Base-by-base conservation (phyloP, 2,888 invertebrate species). In the Acleris sparsana region DNA sequence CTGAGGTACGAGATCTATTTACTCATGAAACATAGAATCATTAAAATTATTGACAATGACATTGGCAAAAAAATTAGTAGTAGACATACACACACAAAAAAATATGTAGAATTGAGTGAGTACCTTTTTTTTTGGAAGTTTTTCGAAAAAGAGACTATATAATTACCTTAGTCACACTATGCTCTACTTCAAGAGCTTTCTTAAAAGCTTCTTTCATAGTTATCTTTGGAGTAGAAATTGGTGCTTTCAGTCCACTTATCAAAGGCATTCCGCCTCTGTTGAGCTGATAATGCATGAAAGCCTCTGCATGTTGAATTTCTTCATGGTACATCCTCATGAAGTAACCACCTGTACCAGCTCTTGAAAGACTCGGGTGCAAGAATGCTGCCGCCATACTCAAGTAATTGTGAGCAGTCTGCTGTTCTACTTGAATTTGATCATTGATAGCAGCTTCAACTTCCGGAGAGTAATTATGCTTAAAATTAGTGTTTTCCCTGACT, bases 251-350 rank as follows among this genome's bases (percentile, higher is more conserved):
- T 25, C 72, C 74, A 60, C 65, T 69, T 59, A 83, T 71, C 4
- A 71, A 48, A 22, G 79, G 76, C 13, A 20, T 72, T 7, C 80
- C 82, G 20, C 83, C 83, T 62, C 83, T 72, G 17, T 75, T 69
- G 52, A 84, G 70, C 61, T 85, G 85, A 69, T 84, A 85, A 17
- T 79, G 73, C 39, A 84, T 76, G 20, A 84, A 76, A 53, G 73
- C 70, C 61, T 79, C 74, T 79, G 80, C 80, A 58, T 85, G 84
- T 18, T 70, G 68, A 9, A 83, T 62, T 72, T 84, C 84, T 65
- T 84, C 83, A 17, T 79, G 70, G 70, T 79, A 83, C 83, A 84
- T 83, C 70, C 73, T 79, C 80, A 84, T 82, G 62, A 82, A 84
- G 63, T 76, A 83, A 1, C 78, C 79, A 13, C 82, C 83, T 17